A percentile compares a stretch with the other conserved stretches of the same genome.
Conservation (phyloP, 1,140 invertebrate species). For the Neocloeon triangulifer region DNA sequence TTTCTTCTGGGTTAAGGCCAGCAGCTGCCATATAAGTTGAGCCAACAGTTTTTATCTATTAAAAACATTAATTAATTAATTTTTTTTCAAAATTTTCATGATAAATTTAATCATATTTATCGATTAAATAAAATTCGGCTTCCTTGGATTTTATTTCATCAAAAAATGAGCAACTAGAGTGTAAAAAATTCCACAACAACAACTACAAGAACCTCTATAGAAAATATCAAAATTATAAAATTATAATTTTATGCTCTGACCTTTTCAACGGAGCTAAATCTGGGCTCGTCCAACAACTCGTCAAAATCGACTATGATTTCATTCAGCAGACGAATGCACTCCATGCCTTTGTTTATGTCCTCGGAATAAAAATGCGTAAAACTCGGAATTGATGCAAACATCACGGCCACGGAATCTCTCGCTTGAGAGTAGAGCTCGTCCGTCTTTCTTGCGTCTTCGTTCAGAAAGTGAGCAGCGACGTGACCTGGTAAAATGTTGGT, state of each 20-base stretch:
- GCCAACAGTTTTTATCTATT: slow-evolving; percentile 93
- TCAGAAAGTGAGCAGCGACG: slow-evolving; percentile 81
- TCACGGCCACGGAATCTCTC: slow-evolving; percentile 78
- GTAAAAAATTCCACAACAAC: too few relatives aligned
- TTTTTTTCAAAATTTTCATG: too few relatives aligned
- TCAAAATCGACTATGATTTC: slow-evolving; percentile 94
- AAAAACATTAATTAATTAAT: too few relatives aligned
- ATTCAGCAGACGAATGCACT: slow-evolving; percentile 91
- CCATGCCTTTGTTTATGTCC: slow-evolving; percentile 88
- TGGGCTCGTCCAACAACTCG: slow-evolving; percentile 66
- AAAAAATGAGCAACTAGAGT: too few relatives aligned
- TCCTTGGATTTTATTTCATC: too few relatives aligned
- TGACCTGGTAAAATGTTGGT: slow-evolving; percentile 93
- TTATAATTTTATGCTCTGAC: too few relatives aligned
- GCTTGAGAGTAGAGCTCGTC: slow-evolving; percentile 92
- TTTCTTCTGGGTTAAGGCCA: slow-evolving; percentile 84
- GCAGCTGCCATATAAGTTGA: slow-evolving; percentile 95
- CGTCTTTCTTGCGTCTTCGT: slow-evolving; percentile 46
- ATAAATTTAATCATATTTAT: too few relatives aligned
- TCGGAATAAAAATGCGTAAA: slow-evolving; percentile 98
- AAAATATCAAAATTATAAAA: too few relatives aligned
- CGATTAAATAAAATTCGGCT: too few relatives aligned
- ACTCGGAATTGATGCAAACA: slow-evolving; percentile 96
- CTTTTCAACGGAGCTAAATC: slow-evolving; percentile 87
- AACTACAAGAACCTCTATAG: too few relatives aligned